Evolutionary conservation across 2,888 invertebrate species (phyloP), one percentile per base, ranked within the genome.

Genomic region (Parelbella ahira): DNA sequence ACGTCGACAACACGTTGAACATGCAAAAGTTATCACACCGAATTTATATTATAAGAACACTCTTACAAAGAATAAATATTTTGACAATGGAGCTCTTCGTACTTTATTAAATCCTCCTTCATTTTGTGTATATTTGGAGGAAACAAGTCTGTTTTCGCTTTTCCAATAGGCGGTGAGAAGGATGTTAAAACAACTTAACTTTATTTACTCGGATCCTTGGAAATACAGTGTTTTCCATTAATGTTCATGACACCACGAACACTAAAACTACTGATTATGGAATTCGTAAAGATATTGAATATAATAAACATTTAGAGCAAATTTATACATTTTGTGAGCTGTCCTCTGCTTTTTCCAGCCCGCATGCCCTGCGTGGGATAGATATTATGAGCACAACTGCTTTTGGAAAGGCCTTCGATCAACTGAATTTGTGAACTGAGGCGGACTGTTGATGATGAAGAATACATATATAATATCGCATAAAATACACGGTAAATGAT

Each of bases 181-280:
- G 38, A 7, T 39, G 30, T 24, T 39, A 30, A 39, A 39, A 32
- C 24, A 39, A 39, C 39, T 30, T 32, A 32, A 39, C 29, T 21
- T 37, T 29, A 29, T 39, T 38, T 32, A 39, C 18, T 24, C 1
- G 11, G 5, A 6, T 10, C 7, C 2, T 28, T 27, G 28, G 13
- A 37, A 28, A 23, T 30, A 30, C 30, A 11, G n/a, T 5, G 4
- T 29, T 21, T 10, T 15, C 13, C 15, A 23, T 15, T 8, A 3
- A 33, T 8, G 12, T 15, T 24, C 13, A 24, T 15, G 9, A 6
- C 1, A n/a, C n/a, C n/a, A n/a, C n/a, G n/a, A n/a, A n/a, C n/a
- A n/a, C n/a, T n/a, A n/a, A n/a, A n/a, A n/a, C n/a, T n/a, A n/a
- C n/a, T n/a, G n/a, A n/a, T n/a, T n/a, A n/a, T n/a, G n/a, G n/a